Evolutionary conservation across 2,888 invertebrate species (phyloP).

Genomic region (Drosophila koepferae): DNA sequence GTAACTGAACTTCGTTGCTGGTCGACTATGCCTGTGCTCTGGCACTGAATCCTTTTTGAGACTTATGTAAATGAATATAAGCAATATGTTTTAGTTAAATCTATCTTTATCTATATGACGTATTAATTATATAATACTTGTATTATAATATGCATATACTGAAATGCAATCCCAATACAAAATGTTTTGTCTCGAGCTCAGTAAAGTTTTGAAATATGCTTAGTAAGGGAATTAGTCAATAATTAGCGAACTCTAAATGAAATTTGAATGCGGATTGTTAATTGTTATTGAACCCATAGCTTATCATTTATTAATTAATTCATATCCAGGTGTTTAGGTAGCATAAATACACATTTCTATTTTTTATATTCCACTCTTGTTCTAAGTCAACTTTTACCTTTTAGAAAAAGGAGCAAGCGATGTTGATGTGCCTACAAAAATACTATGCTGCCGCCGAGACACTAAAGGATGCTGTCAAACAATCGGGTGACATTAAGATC

Average conservation of each 20-base stretch:
- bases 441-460: slow-evolving; percentile 88
- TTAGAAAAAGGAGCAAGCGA: slow-evolving; percentile 88
- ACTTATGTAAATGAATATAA: neutral
- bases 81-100: neutral
- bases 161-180: neutral
- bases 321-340: neutral
- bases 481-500: slow-evolving; percentile 92
- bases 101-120: too few species aligned
- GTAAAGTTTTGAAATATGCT: neutral
- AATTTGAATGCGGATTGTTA: neutral
- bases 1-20: neutral
- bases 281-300: neutral
- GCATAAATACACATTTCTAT: neutral
- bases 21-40: neutral
- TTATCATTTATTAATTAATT: neutral
- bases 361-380: too few species aligned
- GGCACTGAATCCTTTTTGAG: neutral
- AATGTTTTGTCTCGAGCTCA: neutral
- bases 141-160: too few species aligned
- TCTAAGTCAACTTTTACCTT: too few species aligned
- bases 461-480: slow-evolving; percentile 87
- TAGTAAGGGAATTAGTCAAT: neutral
- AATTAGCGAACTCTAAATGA: neutral
- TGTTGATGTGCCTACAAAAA: slow-evolving; percentile 90
- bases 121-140: too few species aligned